These are phyloP conservation scores for Ormia ochracea DNA, from an alignment of 2,888 invertebrate species.

Conservation along the genomic window DNA sequence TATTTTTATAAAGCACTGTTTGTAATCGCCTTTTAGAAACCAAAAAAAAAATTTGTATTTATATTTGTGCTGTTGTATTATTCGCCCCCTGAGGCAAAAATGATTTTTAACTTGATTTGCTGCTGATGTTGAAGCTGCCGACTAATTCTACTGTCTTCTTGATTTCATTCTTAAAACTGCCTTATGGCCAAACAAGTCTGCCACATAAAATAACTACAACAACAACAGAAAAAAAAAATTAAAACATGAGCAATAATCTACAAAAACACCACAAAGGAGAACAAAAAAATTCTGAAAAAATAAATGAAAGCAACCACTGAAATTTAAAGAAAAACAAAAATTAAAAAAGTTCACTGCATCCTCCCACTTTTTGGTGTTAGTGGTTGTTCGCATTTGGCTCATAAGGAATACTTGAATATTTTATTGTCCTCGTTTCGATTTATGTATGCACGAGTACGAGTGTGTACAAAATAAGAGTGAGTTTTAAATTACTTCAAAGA, in stretches of 20 bases:
- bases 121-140: slow-evolving; percentile 61
- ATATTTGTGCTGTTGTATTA: slow-evolving; percentile 40
- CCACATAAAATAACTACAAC: slow-evolving; percentile 45
- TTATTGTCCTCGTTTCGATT: slow-evolving; percentile 46
- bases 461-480: slow-evolving; percentile 22
- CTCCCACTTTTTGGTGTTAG: slow-evolving; percentile 72
- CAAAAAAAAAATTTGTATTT: background rate
- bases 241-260: slow-evolving; percentile 46
- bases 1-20: slow-evolving; percentile 5
- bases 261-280: slow-evolving; percentile 4
- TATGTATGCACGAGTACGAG: too few relatives aligned
- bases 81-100: slow-evolving; percentile 59
- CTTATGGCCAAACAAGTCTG: slow-evolving; percentile 61
- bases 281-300: background rate
- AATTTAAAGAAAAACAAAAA: too few relatives aligned
- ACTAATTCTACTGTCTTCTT: slow-evolving; percentile 59
- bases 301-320: too few relatives aligned
- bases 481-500: slow-evolving; percentile 50
- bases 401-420: slow-evolving; percentile 43
- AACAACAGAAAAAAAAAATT: slow-evolving; percentile 24
- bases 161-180: slow-evolving; percentile 63
- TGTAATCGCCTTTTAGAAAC: slow-evolving; percentile 14
- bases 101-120: slow-evolving; percentile 64
- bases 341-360: slow-evolving; percentile 74
- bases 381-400: slow-evolving; percentile 16